A percentile compares a stretch with the other conserved stretches of the same genome.
phyloP scores from a whole-genome alignment of 2,113 vertebrate species.

The Halichoerus grypus region DNA sequence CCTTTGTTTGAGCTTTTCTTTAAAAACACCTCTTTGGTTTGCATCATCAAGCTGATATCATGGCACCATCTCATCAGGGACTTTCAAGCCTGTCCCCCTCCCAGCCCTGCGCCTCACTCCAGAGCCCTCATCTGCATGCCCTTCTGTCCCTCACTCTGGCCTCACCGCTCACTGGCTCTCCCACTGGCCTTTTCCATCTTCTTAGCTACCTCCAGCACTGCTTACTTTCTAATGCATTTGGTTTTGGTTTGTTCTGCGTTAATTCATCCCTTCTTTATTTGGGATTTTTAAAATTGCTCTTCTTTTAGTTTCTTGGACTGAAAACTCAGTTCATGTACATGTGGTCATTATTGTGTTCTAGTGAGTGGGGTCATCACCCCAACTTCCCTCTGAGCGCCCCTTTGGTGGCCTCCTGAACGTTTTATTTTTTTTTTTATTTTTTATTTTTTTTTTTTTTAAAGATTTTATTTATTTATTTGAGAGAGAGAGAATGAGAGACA shows the following conservation, averaged over 20 bases:
- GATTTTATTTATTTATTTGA: no score
- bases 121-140: fast-evolving
- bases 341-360: not conserved
- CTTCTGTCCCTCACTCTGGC: not conserved
- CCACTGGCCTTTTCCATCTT: not conserved
- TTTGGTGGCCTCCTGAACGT: fast-evolving
- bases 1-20: not conserved
- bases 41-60: fast-evolving
- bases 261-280: not conserved
- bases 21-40: not conserved
- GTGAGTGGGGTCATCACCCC: not conserved
- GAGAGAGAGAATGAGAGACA: no score
- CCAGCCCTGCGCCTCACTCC: not conserved
- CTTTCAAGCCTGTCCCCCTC: not conserved
- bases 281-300: not conserved
- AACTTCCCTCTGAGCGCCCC: fast-evolving
- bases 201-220: fast-evolving
- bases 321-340: not conserved
- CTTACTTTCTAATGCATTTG: fast-evolving
- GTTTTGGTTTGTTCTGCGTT: not conserved
- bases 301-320: not conserved
- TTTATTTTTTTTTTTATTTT: no score
- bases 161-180: not conserved
- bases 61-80: fast-evolving
- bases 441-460: no score